A percentile compares a stretch with the other conserved stretches of the same genome.
Conservation (phyloP, 1,140 invertebrate species). For the Drosophila chauvacae region DNA sequence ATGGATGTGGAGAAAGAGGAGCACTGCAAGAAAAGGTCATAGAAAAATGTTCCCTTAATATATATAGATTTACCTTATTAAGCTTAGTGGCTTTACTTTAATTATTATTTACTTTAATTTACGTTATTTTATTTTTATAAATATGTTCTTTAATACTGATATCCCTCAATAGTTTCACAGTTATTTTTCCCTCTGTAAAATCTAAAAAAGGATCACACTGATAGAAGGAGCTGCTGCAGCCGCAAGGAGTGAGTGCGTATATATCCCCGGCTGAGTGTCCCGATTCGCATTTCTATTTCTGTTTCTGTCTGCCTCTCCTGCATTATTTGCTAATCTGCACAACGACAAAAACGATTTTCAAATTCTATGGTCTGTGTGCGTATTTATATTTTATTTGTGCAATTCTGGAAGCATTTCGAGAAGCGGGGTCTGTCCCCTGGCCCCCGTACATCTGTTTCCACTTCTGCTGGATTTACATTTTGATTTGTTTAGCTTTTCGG, state of each 20-base stretch:
- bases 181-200: conserved; percentile 10
- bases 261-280: conserved; percentile 13
- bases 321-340: conserved; percentile 58
- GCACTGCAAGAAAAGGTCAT: not conserved
- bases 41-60: too few relatives aligned
- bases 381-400: conserved; percentile 59
- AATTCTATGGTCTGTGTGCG: conserved; percentile 53
- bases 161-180: too few relatives aligned
- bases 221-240: conserved; percentile 7
- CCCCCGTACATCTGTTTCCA: not conserved
- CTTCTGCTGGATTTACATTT: conserved; percentile 45
- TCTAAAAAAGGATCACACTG: conserved; percentile 1
- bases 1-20: not conserved
- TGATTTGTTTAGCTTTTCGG: conserved; percentile 45
- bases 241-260: conserved; percentile 19
- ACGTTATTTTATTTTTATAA: too few relatives aligned
- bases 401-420: conserved; percentile 44
- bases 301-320: conserved; percentile 42
- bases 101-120: too few relatives aligned
- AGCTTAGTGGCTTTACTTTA: too few relatives aligned
- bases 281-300: conserved; percentile 23
- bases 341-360: conserved; percentile 52
- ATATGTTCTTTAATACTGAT: too few relatives aligned
- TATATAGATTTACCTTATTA: too few relatives aligned
- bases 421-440: not conserved